Evolutionary conservation across 2,797 vertebrate species (phyloP).

Genomic region (Myotis vivesi): DNA sequence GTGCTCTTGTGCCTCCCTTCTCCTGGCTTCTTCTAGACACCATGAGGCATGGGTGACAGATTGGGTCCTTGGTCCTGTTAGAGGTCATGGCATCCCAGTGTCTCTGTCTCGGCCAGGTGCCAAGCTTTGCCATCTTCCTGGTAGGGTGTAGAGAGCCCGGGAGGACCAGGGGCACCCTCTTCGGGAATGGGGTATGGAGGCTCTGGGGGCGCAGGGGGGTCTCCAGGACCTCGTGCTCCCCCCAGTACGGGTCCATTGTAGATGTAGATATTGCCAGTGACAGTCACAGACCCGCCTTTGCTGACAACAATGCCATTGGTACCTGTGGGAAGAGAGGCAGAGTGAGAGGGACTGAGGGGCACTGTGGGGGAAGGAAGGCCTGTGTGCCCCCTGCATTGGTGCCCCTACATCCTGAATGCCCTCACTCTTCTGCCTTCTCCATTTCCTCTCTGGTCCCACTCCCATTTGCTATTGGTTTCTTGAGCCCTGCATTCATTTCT

Average conservation of each 20-base stretch:
- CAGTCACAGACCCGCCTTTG: slow-evolving; percentile 63
- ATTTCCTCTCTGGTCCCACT: not conserved
- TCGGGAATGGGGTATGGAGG: slow-evolving; percentile 73
- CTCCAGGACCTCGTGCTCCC: slow-evolving; percentile 65
- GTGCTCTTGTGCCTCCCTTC: not conserved
- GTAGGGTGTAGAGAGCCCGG: slow-evolving; percentile 58
- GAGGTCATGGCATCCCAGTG: slow-evolving; percentile 45
- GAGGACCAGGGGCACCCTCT: slow-evolving; percentile 54
- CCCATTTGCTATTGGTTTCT: not conserved
- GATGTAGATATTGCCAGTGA: slow-evolving; percentile 79
- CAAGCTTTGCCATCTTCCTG: slow-evolving; percentile 79
- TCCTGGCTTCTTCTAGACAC: slow-evolving; percentile 20
- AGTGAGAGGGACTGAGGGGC: not conserved
- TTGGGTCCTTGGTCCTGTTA: slow-evolving; percentile 1
- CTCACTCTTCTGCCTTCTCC: not conserved
- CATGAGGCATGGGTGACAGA: not conserved
- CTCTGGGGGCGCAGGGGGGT: slow-evolving; percentile 47
- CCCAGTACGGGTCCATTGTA: slow-evolving; percentile 73
- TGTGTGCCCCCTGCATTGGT: not conserved
- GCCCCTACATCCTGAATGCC: not conserved
- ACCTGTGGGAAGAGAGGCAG: slow-evolving; percentile 43
- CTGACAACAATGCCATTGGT: slow-evolving; percentile 74
- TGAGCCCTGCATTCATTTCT: not conserved
- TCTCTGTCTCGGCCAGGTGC: slow-evolving; percentile 78
- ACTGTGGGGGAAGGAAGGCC: not conserved